Percentiles rank a stretch among this genome's conserved stretches.
phyloP scores from a whole-genome alignment of 2,888 invertebrate genomes.

The Callyntrura sp. region DNA sequence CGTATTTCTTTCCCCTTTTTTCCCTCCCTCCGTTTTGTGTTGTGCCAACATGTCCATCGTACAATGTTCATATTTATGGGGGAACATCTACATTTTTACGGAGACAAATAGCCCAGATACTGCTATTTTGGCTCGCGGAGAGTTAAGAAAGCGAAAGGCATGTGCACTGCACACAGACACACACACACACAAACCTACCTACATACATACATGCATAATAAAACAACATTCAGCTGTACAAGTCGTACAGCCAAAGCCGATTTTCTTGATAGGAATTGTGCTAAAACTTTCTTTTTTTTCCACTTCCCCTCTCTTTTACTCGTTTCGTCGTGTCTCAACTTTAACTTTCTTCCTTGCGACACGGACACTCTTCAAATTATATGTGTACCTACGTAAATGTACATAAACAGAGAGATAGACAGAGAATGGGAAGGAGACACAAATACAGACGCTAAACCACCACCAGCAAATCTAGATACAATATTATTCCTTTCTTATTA shows the following conservation, averaged over 20 bases:
- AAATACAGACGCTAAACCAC: conserved; percentile 2
- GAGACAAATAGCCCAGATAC: conserved; percentile 51
- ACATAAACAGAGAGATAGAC: neutral
- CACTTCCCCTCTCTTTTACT: neutral
- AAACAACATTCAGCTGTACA: neutral
- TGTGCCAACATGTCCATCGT: conserved; percentile 50
- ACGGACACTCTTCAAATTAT: neutral
- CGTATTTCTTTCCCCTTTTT: neutral
- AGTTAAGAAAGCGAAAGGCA: neutral
- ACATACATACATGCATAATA: neutral
- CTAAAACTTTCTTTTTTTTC: conserved; percentile 46
- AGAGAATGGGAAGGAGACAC: neutral
- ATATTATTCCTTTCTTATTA: conserved; percentile 38
- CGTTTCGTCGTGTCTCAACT: neutral
- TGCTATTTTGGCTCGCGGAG: too few relatives aligned
- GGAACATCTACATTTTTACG: conserved; percentile 39
- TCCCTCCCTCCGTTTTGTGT: conserved; percentile 9
- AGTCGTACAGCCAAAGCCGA: conserved; percentile 29
- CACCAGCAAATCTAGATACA: conserved; percentile 33
- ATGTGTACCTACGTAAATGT: neutral
- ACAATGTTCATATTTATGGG: conserved; percentile 56
- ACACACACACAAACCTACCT: too few relatives aligned
- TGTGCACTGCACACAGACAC: too few relatives aligned
- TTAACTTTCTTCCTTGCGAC: neutral
- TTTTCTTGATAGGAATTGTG: conserved; percentile 49